A percentile compares a stretch with the other conserved stretches of the same genome.
These are phyloP conservation scores for Sus cebifrons DNA, from an alignment of 2,797 vertebrate genomes.

Conservation along the genomic window DNA sequence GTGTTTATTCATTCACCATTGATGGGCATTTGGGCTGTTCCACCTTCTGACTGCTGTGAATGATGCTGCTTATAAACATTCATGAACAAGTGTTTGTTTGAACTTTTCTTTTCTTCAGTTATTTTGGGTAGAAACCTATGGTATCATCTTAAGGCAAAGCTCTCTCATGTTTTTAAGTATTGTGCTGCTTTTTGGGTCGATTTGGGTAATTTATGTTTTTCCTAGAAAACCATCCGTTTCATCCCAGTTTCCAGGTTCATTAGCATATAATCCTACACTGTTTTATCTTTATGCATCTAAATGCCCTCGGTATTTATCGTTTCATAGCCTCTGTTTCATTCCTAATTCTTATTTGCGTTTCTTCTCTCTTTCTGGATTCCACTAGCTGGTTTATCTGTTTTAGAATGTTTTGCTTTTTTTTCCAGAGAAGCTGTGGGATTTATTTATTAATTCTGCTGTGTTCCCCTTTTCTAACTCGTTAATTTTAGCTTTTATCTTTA, in stretches of 20 bases:
- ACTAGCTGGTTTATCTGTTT: not conserved
- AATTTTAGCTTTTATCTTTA: conserved; percentile 32
- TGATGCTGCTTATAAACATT: not conserved
- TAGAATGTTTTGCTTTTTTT: not conserved
- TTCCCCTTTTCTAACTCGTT: not conserved
- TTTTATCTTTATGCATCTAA: not conserved
- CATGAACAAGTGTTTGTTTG: accelerated
- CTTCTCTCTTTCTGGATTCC: not conserved
- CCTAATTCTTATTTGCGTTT: not conserved
- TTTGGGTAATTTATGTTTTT: not conserved
- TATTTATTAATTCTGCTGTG: not conserved
- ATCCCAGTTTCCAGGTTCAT: not conserved
- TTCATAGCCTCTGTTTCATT: not conserved
- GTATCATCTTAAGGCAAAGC: not conserved
- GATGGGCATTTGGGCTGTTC: too few relatives aligned
- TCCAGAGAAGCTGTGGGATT: not conserved
- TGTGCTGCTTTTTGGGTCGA: not conserved
- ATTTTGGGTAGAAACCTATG: not conserved
- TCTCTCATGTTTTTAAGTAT: accelerated
- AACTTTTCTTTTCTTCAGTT: too few relatives aligned
- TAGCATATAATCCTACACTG: not conserved
- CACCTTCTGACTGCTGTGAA: not conserved
- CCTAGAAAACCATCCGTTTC: not conserved
- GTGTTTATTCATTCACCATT: not conserved
- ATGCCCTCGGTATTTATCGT: not conserved